These are phyloP conservation scores for Rafetus swinhoei DNA, from an alignment of 2,113 vertebrate genomes.

Conservation along the genomic window DNA sequence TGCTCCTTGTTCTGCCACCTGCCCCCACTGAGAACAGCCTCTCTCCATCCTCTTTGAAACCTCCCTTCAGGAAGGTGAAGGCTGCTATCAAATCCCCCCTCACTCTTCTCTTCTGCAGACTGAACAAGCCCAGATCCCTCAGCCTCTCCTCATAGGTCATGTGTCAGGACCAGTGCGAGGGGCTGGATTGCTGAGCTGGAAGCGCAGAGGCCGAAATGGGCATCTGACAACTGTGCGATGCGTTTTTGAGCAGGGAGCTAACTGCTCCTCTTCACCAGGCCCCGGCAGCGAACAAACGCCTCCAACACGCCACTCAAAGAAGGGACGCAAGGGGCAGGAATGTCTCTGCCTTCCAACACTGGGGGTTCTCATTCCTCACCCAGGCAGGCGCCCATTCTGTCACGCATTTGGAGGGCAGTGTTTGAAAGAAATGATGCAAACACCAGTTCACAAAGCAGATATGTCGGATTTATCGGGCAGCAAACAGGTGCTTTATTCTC, in stretches of 20 bases:
- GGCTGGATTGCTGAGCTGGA: background rate
- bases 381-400: fast-evolving
- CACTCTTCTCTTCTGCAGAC: no score
- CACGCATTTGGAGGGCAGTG: fast-evolving
- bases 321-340: background rate
- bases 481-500: conserved; percentile 34
- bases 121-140: no score
- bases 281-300: background rate
- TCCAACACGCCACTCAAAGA: no score
- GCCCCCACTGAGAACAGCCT: no score
- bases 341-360: background rate
- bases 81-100: no score
- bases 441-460: background rate
- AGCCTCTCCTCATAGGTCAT: no score
- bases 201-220: background rate
- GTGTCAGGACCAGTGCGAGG: background rate
- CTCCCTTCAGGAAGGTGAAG: no score
- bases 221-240: fast-evolving
- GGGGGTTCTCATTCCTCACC: background rate
- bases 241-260: background rate
- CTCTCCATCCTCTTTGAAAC: no score
- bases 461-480: conserved; percentile 14
- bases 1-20: no score
- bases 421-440: background rate
- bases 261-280: background rate